A percentile compares a stretch with the other conserved stretches of the same genome.
Evolutionary conservation across 2,797 vertebrate genomes (phyloP).

Genomic region (Sylvilagus floridanus): DNA sequence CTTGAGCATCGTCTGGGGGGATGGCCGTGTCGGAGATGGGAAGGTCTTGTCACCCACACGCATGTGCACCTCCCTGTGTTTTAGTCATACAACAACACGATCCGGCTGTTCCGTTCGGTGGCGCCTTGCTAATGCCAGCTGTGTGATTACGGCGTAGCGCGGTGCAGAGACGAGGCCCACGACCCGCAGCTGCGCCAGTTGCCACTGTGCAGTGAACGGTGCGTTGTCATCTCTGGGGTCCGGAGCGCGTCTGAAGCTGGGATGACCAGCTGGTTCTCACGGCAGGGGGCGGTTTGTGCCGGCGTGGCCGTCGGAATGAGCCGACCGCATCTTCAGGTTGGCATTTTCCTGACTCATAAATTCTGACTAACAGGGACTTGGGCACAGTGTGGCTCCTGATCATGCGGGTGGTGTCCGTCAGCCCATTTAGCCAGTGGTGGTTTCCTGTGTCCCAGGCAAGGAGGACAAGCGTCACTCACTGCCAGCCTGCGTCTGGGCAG

Average conservation of each 20-base stretch:
- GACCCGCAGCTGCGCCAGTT: not conserved
- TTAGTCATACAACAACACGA: slow-evolving; percentile 31
- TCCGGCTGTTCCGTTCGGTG: not conserved
- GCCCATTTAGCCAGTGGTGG: not conserved
- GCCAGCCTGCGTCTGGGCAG: not conserved
- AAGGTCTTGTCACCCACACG: slow-evolving; percentile 30
- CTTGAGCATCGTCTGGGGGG: rapidly evolving
- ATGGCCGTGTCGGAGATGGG: not conserved
- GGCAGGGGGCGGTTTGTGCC: not conserved
- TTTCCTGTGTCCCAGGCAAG: not conserved
- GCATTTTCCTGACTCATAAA: slow-evolving; percentile 49
- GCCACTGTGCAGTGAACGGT: not conserved
- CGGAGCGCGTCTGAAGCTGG: slow-evolving; percentile 66
- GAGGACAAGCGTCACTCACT: not conserved
- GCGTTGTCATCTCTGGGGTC: slow-evolving; percentile 31
- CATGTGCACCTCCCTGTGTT: not conserved
- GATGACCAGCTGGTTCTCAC: slow-evolving; percentile 35
- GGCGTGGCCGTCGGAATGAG: not conserved
- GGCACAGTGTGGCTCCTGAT: not conserved
- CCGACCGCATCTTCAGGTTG: not conserved
- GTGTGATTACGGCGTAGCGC: rapidly evolving
- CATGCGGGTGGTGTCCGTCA: not conserved
- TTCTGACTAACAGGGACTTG: slow-evolving; percentile 25
- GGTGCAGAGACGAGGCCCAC: slow-evolving; percentile 10
- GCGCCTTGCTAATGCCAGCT: not conserved